Evolutionary conservation across 2,113 vertebrate species (phyloP).

Genomic region (Carlito syrichta): DNA sequence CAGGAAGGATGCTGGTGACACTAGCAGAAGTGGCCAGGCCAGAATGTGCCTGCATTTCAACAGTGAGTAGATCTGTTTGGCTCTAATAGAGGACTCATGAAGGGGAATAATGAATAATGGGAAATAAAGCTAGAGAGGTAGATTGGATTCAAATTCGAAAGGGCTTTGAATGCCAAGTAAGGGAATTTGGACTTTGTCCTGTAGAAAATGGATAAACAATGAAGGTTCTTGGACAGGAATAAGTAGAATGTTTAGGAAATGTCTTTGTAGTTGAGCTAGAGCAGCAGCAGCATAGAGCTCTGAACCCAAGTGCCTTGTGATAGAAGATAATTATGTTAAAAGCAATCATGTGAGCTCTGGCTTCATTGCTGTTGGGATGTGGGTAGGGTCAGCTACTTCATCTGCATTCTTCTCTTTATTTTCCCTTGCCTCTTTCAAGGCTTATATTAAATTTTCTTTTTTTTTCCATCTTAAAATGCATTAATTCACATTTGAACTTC

Average conservation of each 20-base stretch:
- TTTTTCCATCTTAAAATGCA: slow-evolving; percentile 1
- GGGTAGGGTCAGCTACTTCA: neutral
- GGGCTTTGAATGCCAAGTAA: neutral
- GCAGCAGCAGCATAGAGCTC: neutral
- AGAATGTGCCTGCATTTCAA: neutral
- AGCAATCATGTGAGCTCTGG: neutral
- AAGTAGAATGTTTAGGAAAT: neutral
- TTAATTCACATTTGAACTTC: slow-evolving; percentile 62
- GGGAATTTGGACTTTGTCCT: neutral
- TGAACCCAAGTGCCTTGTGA: neutral
- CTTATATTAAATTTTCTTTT: slow-evolving; percentile 10
- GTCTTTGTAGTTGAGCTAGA: neutral
- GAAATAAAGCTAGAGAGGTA: neutral
- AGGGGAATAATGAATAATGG: neutral
- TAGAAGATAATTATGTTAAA: neutral
- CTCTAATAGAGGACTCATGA: neutral
- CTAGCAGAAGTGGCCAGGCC: neutral
- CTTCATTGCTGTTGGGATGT: neutral
- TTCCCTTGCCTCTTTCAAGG: neutral
- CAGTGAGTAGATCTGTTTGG: neutral
- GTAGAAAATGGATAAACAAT: neutral
- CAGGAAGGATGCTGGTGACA: neutral
- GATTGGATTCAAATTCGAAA: neutral
- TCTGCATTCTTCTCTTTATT: neutral
- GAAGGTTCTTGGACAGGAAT: neutral